Base-by-base conservation (phyloP, 2,888 invertebrate species). In the Dasysyrphus albostriatus region DNA sequence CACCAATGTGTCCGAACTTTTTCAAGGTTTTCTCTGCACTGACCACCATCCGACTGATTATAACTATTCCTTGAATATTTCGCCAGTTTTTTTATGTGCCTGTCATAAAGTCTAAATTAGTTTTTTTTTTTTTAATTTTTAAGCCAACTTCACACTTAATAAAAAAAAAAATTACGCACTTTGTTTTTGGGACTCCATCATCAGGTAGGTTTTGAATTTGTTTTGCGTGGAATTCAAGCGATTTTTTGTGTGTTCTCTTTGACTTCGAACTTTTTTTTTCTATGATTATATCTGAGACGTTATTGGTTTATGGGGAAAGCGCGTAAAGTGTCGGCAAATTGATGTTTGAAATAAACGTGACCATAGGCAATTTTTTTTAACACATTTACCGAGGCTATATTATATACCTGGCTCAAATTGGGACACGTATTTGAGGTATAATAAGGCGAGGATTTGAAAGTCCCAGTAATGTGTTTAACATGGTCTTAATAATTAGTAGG, bases 261-360 rank as follows among this genome's bases (percentile, higher is more conserved):
- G 47, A 16, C n/a, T 65, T 65, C 47, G 16, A 47, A 6, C 4
- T 67, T 37, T 47, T 34, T 7, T 10, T 37, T 14, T 34, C 10
- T 67, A 49, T 19, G 12, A 12, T 47, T 12, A 32, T 5, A 44
- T 19, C 44, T 63, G 5, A 58, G 16, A 16, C 7, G 16, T 32
- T 37, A 37, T 34, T 61, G 39, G 8, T 67, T 49, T 44, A 49
- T 19, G 19, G 63, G 44, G 67, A 67, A 67, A 67, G 67, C 16
- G 67, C 49, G 47, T 67, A 34, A 16, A 24, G 32, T 34, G 47
- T 16, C 49, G 67, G 67, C 34, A 49, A 49, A 32, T 65, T 0
- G 3, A 7, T 47, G 12, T 65, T 65, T 47, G 34, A 65, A 16
- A 34, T 8, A 65, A 67, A 67, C 47, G 65, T 65, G 65, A 67